Percentiles rank a stretch among this genome's conserved stretches.
Conservation (phyloP, 2,797 vertebrate genomes). For the Syngnathus acus region DNA sequence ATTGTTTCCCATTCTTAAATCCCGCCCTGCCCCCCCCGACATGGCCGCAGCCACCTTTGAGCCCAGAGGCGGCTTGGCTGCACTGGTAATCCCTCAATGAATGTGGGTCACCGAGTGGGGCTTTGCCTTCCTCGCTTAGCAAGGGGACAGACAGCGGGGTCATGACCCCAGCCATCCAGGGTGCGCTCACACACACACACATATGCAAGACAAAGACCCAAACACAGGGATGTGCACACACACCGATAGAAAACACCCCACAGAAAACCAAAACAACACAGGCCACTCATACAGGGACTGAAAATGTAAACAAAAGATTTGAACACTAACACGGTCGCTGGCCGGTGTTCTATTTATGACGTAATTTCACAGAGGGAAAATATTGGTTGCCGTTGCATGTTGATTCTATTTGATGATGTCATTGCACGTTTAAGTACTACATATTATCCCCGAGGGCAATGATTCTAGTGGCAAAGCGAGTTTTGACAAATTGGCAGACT, state of each 20-base stretch:
- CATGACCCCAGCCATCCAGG: constrained; percentile 38
- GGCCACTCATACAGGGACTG: too few species aligned
- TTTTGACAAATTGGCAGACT: background rate
- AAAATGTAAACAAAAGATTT: too few species aligned
- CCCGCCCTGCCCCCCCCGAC: background rate
- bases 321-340: background rate
- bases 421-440: background rate
- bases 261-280: too few species aligned
- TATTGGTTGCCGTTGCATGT: background rate
- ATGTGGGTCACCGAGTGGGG: constrained; percentile 63
- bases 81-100: constrained; percentile 58
- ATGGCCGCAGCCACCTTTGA: constrained; percentile 23
- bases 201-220: constrained; percentile 7
- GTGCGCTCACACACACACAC: constrained; percentile 1
- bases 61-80: constrained; percentile 44
- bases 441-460: background rate
- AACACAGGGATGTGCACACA: constrained; percentile 8
- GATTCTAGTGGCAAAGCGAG: background rate
- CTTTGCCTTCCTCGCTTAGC: constrained; percentile 54
- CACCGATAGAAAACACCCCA: background rate
- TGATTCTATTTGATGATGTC: background rate
- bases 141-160: constrained; percentile 56
- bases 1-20: constrained; percentile 12
- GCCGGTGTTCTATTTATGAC: background rate
- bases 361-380: background rate